phyloP scores from a whole-genome alignment of 2,888 invertebrate genomes.

The Drosophila mulleri region DNA sequence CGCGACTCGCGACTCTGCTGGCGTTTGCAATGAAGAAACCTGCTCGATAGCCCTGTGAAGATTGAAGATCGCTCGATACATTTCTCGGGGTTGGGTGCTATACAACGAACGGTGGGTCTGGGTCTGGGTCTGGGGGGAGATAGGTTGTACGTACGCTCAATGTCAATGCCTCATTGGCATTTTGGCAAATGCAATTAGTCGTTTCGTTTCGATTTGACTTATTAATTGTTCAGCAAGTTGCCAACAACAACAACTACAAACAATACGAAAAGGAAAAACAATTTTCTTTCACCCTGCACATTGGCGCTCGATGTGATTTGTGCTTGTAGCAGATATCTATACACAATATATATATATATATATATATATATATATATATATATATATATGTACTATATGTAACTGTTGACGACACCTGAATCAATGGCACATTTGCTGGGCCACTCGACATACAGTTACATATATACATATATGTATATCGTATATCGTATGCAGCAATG shows the following conservation, averaged over 20 bases:
- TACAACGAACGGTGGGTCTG: not conserved
- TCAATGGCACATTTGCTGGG: slow-evolving; percentile 20
- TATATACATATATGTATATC: slow-evolving; percentile 15
- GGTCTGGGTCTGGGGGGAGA: not conserved
- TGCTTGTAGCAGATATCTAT: slow-evolving; percentile 16
- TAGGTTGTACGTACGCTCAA: slow-evolving; percentile 57
- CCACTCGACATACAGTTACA: slow-evolving; percentile 16
- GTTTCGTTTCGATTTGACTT: slow-evolving; percentile 57
- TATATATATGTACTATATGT: slow-evolving; percentile 10
- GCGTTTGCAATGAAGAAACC: slow-evolving; percentile 70
- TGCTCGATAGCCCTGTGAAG: slow-evolving; percentile 38
- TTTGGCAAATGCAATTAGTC: slow-evolving; percentile 69
- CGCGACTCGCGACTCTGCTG: slow-evolving; percentile 72
- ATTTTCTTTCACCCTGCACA: slow-evolving; percentile 29
- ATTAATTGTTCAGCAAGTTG: slow-evolving; percentile 68
- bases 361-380: too few species aligned
- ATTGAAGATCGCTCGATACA: slow-evolving; percentile 28
- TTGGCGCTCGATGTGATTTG: slow-evolving; percentile 47
- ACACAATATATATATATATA: slow-evolving; percentile 23
- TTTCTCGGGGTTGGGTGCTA: not conserved
- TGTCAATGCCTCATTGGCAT: slow-evolving; percentile 80
- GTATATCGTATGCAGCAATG: slow-evolving; percentile 63
- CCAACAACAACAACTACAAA: slow-evolving; percentile 35
- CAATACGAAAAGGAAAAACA: slow-evolving; percentile 24
- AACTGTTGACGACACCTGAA: slow-evolving; percentile 29